Conservation (phyloP, 2,113 vertebrate genomes). For the Chaetura pelagica region DNA sequence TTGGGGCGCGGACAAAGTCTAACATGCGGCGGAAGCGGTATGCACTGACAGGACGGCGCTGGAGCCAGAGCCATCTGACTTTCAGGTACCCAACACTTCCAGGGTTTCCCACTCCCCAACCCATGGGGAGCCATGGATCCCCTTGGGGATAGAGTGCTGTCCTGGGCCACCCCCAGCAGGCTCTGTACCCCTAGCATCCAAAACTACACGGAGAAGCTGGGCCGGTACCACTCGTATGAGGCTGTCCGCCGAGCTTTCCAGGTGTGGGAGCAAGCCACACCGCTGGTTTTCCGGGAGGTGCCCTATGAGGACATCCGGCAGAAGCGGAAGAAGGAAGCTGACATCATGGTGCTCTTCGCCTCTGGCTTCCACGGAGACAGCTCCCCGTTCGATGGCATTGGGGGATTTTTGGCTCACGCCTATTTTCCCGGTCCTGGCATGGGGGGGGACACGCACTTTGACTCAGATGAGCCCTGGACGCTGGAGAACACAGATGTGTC, state of each 20-base stretch:
- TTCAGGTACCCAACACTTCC: constrained; percentile 82
- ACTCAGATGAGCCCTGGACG: constrained; percentile 95
- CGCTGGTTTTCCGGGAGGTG: constrained; percentile 88
- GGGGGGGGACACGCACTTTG: constrained; percentile 95
- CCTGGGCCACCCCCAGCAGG: not conserved
- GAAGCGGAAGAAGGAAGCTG: constrained; percentile 84
- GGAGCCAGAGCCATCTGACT: constrained; percentile 86
- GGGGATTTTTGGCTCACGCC: constrained; percentile 94
- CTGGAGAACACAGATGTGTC: constrained; percentile 84
- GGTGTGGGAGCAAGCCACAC: constrained; percentile 88
- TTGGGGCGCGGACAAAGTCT: constrained; percentile 72
- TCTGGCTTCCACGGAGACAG: constrained; percentile 96
- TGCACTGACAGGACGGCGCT: constrained; percentile 87
- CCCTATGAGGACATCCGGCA: constrained; percentile 85
- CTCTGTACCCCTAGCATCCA: constrained; percentile 81
- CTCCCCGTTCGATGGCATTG: constrained; percentile 92
- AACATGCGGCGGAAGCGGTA: constrained; percentile 85
- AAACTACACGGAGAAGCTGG: constrained; percentile 91
- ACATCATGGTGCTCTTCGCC: constrained; percentile 95
- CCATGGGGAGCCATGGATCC: not conserved
- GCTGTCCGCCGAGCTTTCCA: constrained; percentile 87
- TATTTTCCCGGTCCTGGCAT: constrained; percentile 94
- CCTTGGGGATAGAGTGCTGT: fast-evolving
- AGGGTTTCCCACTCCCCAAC: not conserved
- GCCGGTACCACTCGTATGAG: constrained; percentile 75